A percentile compares a stretch with the other conserved stretches of the same genome.
Conservation (phyloP, 37 sponge, comb jelly and placozoan species). For the Spongia lamella region DNA sequence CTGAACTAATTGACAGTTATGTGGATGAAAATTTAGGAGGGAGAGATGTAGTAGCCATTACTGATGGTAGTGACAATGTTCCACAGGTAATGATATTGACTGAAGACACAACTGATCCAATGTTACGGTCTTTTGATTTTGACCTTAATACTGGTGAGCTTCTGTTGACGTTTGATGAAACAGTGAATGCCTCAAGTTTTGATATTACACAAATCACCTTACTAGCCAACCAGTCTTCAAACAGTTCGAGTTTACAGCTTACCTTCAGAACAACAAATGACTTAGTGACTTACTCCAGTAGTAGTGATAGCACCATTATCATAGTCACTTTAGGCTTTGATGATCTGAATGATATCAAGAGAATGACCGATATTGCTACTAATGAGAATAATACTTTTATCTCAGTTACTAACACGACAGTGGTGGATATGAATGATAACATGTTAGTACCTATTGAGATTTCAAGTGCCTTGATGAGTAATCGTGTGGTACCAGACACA, state of each 20-base stretch:
- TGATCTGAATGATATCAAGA: conserved; percentile 78
- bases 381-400: conserved; percentile 49
- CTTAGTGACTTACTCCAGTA: conserved; percentile 37
- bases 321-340: conserved; percentile 61
- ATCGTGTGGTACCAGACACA: conserved; percentile 41
- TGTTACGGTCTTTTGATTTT: conserved; percentile 61
- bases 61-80: conserved; percentile 56
- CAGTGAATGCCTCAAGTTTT: conserved; percentile 70
- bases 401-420: conserved; percentile 49
- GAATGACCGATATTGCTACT: conserved; percentile 61
- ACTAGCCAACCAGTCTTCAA: conserved; percentile 2
- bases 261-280: conserved; percentile 14
- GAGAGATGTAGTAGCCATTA: conserved; percentile 65
- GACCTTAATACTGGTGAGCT: conserved; percentile 60
- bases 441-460: conserved; percentile 21
- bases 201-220: conserved; percentile 49
- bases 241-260: conserved; percentile 53
- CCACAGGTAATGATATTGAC: conserved; percentile 50
- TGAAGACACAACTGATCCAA: conserved; percentile 68
- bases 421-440: conserved; percentile 78
- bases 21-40: conserved; percentile 24
- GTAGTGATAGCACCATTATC: conserved; percentile 53
- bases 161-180: conserved; percentile 78
- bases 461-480: conserved; percentile 20
- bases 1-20: conserved; percentile 64